phyloP scores from a whole-genome alignment of 2,113 vertebrate species.

The Apaloderma vittatum region DNA sequence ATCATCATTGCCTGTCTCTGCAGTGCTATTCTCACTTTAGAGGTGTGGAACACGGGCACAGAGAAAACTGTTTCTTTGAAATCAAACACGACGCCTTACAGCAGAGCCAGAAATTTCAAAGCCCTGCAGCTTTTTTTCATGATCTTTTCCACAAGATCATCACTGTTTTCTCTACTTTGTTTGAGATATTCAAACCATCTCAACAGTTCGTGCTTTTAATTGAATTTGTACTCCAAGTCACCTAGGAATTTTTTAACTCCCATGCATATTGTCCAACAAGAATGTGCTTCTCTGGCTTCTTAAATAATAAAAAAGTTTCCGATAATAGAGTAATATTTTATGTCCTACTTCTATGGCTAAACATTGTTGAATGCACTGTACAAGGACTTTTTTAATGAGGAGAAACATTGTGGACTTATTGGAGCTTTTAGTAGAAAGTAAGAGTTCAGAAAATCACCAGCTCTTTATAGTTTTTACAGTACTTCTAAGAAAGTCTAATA shows the following conservation, averaged over 20 bases:
- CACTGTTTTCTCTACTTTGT: neutral
- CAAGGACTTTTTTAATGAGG: neutral
- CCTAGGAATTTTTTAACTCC: neutral
- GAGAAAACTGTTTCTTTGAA: neutral
- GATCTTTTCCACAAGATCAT: neutral
- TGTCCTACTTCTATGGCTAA: neutral
- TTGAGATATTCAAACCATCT: neutral
- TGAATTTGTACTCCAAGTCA: neutral
- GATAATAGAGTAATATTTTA: neutral
- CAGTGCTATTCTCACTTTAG: neutral
- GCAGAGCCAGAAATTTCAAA: neutral
- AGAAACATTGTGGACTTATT: neutral
- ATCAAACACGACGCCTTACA: neutral
- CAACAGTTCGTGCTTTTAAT: neutral
- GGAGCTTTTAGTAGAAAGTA: neutral
- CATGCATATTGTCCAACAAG: neutral
- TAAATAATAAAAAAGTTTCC: constrained; percentile 45
- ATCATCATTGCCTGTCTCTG: neutral
- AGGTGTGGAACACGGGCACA: neutral
- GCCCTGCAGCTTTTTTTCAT: neutral
- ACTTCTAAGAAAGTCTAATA: neutral
- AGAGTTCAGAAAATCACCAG: neutral
- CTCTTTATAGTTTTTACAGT: neutral
- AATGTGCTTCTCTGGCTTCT: neutral
- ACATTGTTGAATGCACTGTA: neutral